These are phyloP conservation scores for Archocentrus centrarchus DNA, from an alignment of 2,113 vertebrate genomes.

Conservation along the genomic window DNA sequence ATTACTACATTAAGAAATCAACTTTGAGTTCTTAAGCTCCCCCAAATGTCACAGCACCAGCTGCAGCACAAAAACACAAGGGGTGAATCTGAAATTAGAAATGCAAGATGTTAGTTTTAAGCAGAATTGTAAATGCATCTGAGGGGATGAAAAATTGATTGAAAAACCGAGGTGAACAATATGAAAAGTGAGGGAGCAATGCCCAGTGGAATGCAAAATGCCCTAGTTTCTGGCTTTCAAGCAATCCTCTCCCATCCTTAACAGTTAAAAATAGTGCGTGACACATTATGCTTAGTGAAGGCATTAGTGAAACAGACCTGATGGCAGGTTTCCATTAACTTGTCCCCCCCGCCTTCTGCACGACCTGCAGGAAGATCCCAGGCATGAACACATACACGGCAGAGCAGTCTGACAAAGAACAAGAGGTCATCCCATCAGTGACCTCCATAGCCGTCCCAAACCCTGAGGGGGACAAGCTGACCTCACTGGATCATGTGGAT, in stretches of 20 bases:
- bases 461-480: constrained; percentile 69
- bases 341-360: not conserved
- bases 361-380: constrained; percentile 73
- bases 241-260: constrained; percentile 56
- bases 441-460: constrained; percentile 71
- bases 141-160: constrained; percentile 78
- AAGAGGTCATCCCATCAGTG: constrained; percentile 77
- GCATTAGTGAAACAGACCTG: constrained; percentile 68
- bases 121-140: constrained; percentile 67
- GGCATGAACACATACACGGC: constrained; percentile 73
- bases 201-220: constrained; percentile 69
- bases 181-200: constrained; percentile 70
- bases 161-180: constrained; percentile 79
- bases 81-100: constrained; percentile 64
- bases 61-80: constrained; percentile 53
- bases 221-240: constrained; percentile 65
- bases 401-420: constrained; percentile 79
- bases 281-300: constrained; percentile 66
- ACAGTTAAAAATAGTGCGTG: constrained; percentile 71
- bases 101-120: constrained; percentile 69
- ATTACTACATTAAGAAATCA: constrained; percentile 61
- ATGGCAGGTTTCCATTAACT: constrained; percentile 64
- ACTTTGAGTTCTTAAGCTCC: constrained; percentile 37
- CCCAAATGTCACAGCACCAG: constrained; percentile 55
- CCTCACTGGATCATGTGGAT: constrained; percentile 69